Percentiles rank a stretch among this genome's conserved stretches.
Conservation (phyloP, 2,888 invertebrate species). For the Melitaea athalia region DNA sequence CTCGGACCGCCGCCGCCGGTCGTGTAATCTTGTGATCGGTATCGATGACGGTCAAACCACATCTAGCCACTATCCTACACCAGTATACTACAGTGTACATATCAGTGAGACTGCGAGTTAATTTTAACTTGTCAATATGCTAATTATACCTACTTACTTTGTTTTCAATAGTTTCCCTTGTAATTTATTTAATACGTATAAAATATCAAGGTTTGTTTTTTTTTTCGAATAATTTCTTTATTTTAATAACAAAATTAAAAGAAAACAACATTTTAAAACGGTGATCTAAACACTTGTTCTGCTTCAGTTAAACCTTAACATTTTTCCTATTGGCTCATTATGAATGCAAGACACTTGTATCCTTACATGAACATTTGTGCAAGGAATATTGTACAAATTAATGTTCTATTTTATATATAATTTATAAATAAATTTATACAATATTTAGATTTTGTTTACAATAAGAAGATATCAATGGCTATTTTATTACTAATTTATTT, state of each 20-base stretch:
- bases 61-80: slow-evolving; percentile 26
- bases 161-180: background rate
- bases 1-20: slow-evolving; percentile 12
- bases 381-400: background rate
- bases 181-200: background rate
- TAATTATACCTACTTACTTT: background rate
- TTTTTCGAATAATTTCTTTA: background rate
- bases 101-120: background rate
- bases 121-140: background rate
- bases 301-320: background rate
- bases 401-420: no score
- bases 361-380: background rate
- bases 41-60: slow-evolving; percentile 17
- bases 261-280: background rate
- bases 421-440: background rate
- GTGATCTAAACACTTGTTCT: background rate
- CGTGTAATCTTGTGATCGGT: slow-evolving; percentile 7
- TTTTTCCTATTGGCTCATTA: background rate
- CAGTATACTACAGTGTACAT: background rate
- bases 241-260: background rate
- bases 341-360: background rate
- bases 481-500: no score
- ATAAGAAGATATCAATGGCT: no score
- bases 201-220: background rate
- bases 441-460: no score